Base-by-base conservation (phyloP, 2,797 vertebrate genomes). In the Merluccius polli region DNA sequence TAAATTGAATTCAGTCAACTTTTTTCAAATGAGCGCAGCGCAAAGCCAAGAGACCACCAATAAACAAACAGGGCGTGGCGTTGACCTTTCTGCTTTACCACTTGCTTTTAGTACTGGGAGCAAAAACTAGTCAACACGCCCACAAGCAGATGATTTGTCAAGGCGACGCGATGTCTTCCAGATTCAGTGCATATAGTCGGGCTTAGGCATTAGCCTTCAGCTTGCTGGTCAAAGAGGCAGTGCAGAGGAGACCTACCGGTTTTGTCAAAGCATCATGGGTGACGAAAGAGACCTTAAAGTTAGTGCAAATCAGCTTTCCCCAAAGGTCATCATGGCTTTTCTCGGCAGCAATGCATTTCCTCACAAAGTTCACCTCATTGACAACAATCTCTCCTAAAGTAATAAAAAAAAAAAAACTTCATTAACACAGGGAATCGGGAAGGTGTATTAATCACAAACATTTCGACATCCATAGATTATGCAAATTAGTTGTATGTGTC, bases 231-330 rank as follows among this genome's bases (percentile, higher is more conserved):
- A 48, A 48, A 48, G 44, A 48, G 44, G 18, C 44, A 0, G 44
- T 21, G 7, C 16, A 18, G 44, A 59, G 52, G 59, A 11, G 11
- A 65, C 59, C 59, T 92, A 99, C 98, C 97, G 97, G 96, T 72
- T 94, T 92, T 0, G 93, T 89, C 88, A 95, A 89, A 0, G 92
- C 90, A 81, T 97, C 96, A 73, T 99, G 96, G 18, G 97, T 96
- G 79, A 99, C 92, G 84, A 99, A 99, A 79, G 98, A 99, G 78
- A 99, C 96, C 92, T 98, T 99, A 94, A 99, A 99, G 93, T 99
- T 99, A 83, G 95, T 99, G 92, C 98, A 99, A 78, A 99, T 93
- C 91, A 99, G 86, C 82, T 97, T 99, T 44, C 98, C 98, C 96
- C 97, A 98, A 52, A 98, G 93, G 83, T 98, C 97, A 13, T 97